Base-by-base conservation (phyloP, 2,888 invertebrate species). In the Pheosia tremula region DNA sequence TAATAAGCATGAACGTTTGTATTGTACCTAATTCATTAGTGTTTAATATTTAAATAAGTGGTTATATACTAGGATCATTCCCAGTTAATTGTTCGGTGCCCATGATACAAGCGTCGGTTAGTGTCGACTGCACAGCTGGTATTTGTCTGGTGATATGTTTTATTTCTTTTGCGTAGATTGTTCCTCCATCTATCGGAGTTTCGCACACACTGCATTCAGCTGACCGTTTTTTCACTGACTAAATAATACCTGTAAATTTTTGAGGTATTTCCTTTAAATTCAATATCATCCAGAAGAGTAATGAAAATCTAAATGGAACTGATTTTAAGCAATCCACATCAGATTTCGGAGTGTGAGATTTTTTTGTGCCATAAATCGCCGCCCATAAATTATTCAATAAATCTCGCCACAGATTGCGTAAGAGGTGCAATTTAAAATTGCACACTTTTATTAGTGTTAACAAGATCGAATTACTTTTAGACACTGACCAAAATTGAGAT, bases 351-450 rank as follows among this genome's bases (percentile, higher is more conserved):
- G 3, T n/a, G 24, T 9, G 5, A 8, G 24, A 50, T 50, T 50
- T 50, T 24, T 50, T 50, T 50, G 24, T 50, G 4, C 24, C 24
- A 50, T n/a, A n/a, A n/a, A n/a, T n/a, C n/a, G n/a, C 24, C 50
- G 7, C 1, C 24, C 24, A 53, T 53, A 53, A 53, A 36, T 53
- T 53, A 53, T 53, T 37, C 53, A 53, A 53, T 53, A 36, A 53
- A 37, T 5, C 11, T 5, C 37, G 3, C 3, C 37, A 37, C 37
- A 53, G 36, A 37, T 37, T 53, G 11, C 5, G 53, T 53, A 53
- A 53, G 9, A 10, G 3, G 37, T 53, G 53, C 53, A 37, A 37
- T 53, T 53, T 53, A 11, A 36, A 37, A 53, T 53, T 53, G 36
- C 53, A 53, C 3, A 37, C 24, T 53, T 53, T 37, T 36, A 53